These are phyloP conservation scores for Pagrus major DNA, from an alignment of 2,113 vertebrate genomes.

Conservation along the genomic window DNA sequence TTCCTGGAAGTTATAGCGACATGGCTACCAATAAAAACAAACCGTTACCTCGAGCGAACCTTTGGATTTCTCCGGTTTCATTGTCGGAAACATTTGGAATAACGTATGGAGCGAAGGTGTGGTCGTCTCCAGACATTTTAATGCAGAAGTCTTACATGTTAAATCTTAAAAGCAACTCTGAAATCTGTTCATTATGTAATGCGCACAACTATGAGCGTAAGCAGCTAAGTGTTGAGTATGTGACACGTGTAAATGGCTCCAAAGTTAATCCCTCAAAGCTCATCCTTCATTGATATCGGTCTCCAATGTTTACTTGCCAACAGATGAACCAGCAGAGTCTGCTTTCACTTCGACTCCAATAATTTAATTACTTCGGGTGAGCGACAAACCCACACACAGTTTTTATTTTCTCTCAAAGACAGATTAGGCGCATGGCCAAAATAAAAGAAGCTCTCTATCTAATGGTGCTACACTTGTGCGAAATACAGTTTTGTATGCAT, in stretches of 20 bases:
- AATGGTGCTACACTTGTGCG: neutral
- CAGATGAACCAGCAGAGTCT: neutral
- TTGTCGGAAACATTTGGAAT: too few relatives aligned
- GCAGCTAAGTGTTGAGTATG: neutral
- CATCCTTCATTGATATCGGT: neutral
- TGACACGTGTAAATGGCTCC: neutral
- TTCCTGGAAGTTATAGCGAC: too few relatives aligned
- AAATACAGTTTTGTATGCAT: neutral
- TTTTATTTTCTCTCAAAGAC: neutral
- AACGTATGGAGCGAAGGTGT: too few relatives aligned
- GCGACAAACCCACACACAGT: neutral
- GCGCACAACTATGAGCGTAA: neutral
- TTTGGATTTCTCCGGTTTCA: too few relatives aligned
- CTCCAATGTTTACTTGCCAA: neutral
- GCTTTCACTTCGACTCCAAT: neutral
- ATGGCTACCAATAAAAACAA: too few relatives aligned
- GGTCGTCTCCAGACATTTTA: too few relatives aligned
- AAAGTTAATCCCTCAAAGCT: neutral
- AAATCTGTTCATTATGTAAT: neutral
- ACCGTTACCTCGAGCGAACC: too few relatives aligned
- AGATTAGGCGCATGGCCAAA: neutral
- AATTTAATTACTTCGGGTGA: neutral
- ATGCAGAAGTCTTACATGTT: too few relatives aligned
- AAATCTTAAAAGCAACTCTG: neutral
- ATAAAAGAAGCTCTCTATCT: neutral